Evolutionary conservation across 1,140 invertebrate genomes (phyloP), one percentile per base, ranked within the genome.

Genomic region (Calosoma granatense): DNA sequence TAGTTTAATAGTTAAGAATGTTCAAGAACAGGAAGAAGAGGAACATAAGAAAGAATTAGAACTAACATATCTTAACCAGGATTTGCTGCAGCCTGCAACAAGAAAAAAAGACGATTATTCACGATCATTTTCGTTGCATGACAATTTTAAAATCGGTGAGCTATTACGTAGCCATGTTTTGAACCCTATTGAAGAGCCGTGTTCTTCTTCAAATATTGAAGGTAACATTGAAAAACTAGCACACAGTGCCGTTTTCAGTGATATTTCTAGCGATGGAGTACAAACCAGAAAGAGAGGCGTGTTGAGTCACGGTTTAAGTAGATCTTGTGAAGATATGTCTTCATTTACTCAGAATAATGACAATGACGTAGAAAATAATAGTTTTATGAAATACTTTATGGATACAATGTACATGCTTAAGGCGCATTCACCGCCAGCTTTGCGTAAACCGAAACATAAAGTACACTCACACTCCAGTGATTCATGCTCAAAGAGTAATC

Each of bases 1-100:
- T 2, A 79, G 76, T 61, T 75, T 74, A 51, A 72, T 80, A 54
- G 73, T 80, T 2, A 72, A 75, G 60, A 76, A 75, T 19, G 75
- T 81, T 21, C 58, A 75, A 30, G 72, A 67, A 53, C 65, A 74
- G 26, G 66, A 71, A 36, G 60, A 59, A 20, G 20, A 30, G 22
- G 22, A 56, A 36, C 1, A 30, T 12, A 22, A 54, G 6, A 22
- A 22, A 4, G n/a, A 56, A 26, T 47, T 12, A 9, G 9, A 47
- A 4, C 17, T 47, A 12, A 12, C 41, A 4, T 47, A 47, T 17
- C 17, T 47, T 12, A 17, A 47, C 15, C 41, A 9, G 9, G 9
- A 9, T 12, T 9, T 17, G 17, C 41, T 11, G 9, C 3, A 47
- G 9, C 3, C 4, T 12, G 17, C 41, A 12, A 47, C 41, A 4